Evolutionary conservation across 2,888 invertebrate genomes (phyloP).

Genomic region (Phalera bucephala): DNA sequence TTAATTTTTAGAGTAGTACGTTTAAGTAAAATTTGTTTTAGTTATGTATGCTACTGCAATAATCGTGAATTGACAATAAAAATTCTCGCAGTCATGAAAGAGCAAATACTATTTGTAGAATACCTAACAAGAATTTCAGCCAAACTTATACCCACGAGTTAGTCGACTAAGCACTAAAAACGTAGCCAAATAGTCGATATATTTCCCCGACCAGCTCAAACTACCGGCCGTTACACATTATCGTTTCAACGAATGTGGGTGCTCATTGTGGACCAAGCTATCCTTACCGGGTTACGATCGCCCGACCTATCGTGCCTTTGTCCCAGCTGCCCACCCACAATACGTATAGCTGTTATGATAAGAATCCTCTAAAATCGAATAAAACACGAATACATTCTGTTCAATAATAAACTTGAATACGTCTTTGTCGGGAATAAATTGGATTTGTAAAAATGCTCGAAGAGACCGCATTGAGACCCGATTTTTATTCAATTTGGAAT

Average conservation of each 20-base stretch:
- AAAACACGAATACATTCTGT: slow-evolving; percentile 50
- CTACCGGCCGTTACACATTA: slow-evolving; percentile 50
- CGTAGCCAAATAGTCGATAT: slow-evolving; percentile 32
- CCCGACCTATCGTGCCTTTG: not conserved
- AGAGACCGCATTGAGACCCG: slow-evolving; percentile 3
- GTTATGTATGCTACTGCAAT: no score
- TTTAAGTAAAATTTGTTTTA: no score
- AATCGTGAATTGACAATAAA: no score
- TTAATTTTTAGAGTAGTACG: no score
- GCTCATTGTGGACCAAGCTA: slow-evolving; percentile 47
- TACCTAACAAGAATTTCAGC: not conserved
- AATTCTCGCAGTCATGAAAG: no score
- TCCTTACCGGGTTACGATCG: slow-evolving; percentile 46
- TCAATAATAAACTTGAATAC: slow-evolving; percentile 51
- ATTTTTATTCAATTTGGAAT: slow-evolving; percentile 3
- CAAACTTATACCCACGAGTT: not conserved
- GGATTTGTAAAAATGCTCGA: slow-evolving; percentile 37
- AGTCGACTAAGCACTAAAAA: not conserved
- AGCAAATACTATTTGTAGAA: no score
- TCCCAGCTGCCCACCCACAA: slow-evolving; percentile 37
- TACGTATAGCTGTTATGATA: slow-evolving; percentile 60
- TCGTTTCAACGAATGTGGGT: slow-evolving; percentile 52
- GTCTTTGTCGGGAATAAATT: slow-evolving; percentile 49
- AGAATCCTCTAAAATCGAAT: slow-evolving; percentile 57
- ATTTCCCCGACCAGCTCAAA: slow-evolving; percentile 39